Base-by-base conservation (phyloP, 2,113 vertebrate genomes). In the Craseonycteris thonglongyai region DNA sequence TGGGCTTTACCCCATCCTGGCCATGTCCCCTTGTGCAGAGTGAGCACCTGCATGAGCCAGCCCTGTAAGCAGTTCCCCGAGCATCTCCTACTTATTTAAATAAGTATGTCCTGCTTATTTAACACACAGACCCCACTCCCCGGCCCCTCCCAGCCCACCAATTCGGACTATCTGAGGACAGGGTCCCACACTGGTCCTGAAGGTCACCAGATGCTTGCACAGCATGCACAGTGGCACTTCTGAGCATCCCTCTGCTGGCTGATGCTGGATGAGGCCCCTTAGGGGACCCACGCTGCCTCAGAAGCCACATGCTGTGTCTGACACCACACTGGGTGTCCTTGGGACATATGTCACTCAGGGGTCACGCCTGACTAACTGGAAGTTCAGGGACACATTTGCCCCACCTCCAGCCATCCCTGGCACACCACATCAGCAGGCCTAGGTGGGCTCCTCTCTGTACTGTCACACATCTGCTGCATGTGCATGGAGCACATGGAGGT, bases 381-480 rank as follows among this genome's bases (percentile, higher is more conserved):
- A 22, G 4, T 30, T 7, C 4, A 0, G 35, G 45, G 5, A 22
- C 16, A 45, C 8, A 11, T 33, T 6, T 10, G 14, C 45, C 1
- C 5, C 11, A 21, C 80, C 35, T 38, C 65, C 40, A 7, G 18
- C 5, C 3, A 1, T 28, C 26, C 21, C 24, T 12, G 30, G 24
- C n/a, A 28, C 19, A 16, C 22, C 14, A 12, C 22, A 9, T 38
- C 7, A 0, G 33, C 18, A 13, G 38, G 38, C 38, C 58, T 47
- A 35, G 4, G 14, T 0, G 15, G 42, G 24, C 2, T 42, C 19
- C 8, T 51, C 1, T 28, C 1, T 28, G 5, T 26, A 3, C 2
- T 14, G 24, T 59, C 51, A 3, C 56, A 24, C 26, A 0, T 78
- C 33, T 2, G 0, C 0, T n/a, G 85, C 92, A 87, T 28, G 30